Base-by-base conservation (phyloP, 1,140 invertebrate genomes). In the Drosophila athabasca region DNA sequence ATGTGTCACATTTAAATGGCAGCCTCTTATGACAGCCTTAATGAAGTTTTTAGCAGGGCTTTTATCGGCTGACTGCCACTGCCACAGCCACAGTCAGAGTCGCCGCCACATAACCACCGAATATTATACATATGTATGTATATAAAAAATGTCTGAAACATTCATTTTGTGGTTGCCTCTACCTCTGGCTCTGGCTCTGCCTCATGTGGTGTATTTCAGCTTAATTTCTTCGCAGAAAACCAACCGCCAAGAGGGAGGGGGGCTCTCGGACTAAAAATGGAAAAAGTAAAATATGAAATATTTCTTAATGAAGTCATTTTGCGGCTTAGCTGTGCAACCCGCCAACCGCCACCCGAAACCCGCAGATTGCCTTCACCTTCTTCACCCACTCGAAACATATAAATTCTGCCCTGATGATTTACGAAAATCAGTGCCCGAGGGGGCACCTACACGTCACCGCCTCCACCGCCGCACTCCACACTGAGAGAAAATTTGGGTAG, bases 231-330 rank as follows among this genome's bases (percentile, higher is more conserved):
- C 81, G 81, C 81, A 67, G 81, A 84, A 84, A 73, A 55, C 29
- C 74, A 29, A 65, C 45, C 49, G 51, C 62, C 35, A 49, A 51
- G 29, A 39, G 35, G 17, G 17, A 19, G 17, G 17, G 17, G 17
- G 35, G 35, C 35, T 13, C 11, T 54, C 15, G 48, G 41, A 53
- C 51, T 54, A 50, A 46, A 58, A 50, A 71, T 15, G 39, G 29
- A 26, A 80, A 60, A 72, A 70, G 72, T 81, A 60, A 81, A 83
- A 79, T 84, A 82, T 76, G 76, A 76, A 64, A 64, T 70, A 75
- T 75, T 74, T 65, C 64, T 88, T 88, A 88, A 88, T 88, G 83
- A 88, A 88, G 83, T 88, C 83, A 88, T 88, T 88, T 87, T 79
- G 83, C 83, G 83, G 82, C 82, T 87, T 62, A 88, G 83, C 78